Evolutionary conservation across 2,113 vertebrate species (phyloP).

Genomic region (Pedionomus torquatus): DNA sequence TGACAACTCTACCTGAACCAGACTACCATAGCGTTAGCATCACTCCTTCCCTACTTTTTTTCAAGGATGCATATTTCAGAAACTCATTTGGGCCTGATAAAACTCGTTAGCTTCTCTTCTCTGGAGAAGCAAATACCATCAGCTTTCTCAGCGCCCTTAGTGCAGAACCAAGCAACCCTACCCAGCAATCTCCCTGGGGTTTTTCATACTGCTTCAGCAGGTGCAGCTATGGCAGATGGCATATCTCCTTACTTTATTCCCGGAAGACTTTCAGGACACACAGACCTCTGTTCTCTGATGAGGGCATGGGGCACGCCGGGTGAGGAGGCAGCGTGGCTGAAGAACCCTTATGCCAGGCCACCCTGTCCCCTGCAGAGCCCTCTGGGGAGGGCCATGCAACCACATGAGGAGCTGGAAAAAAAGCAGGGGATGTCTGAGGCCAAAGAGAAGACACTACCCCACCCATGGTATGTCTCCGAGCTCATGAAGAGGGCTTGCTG

Average conservation of each 20-base stretch:
- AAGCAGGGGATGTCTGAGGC: not conserved
- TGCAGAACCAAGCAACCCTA: not conserved
- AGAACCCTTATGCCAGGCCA: not conserved
- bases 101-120: not conserved
- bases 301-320: fast-evolving
- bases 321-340: not conserved
- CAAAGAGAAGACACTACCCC: not conserved
- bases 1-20: not conserved
- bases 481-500: not conserved
- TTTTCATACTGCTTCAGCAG: not conserved
- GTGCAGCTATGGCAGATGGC: not conserved
- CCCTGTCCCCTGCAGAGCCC: not conserved
- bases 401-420: not conserved
- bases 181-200: not conserved
- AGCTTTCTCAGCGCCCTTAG: not conserved
- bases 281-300: not conserved
- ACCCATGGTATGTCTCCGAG: not conserved
- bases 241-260: slow-evolving; percentile 26
- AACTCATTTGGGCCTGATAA: not conserved
- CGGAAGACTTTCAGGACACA: not conserved
- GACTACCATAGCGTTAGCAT: not conserved
- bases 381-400: not conserved
- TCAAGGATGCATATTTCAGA: not conserved
- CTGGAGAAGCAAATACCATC: not conserved
- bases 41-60: not conserved